Base-by-base conservation (phyloP, 2,797 vertebrate species). In the Anguilla pacifica region DNA sequence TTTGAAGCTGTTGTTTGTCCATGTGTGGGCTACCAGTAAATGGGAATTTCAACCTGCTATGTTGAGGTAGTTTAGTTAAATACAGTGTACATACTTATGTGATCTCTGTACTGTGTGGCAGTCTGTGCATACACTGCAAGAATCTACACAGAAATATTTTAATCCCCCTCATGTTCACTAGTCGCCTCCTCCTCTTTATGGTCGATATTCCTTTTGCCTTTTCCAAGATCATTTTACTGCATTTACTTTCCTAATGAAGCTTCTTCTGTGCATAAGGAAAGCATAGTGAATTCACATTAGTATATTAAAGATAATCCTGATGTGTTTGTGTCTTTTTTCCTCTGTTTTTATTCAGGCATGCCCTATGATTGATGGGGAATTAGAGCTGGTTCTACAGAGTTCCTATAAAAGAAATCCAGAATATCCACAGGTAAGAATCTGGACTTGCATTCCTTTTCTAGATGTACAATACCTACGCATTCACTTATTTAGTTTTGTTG, bases 281-380 rank as follows among this genome's bases (percentile, higher is more conserved):
- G 31, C 64, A 77, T 77, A 39, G 72, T 64, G 77, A 51, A 55
- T 57, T 31, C 19, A 5, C 28, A 2, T 4, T 51, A 53, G 39
- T 86, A 3, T 79, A 39, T 79, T 31, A 79, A 39, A 70, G 67
- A 28, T 35, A 0, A 43, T 79, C 11, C 13, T 53, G 28, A 11
- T 51, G 17, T 53, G 51, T n/a, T 83, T 61, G 7, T 85, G 55
- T 64, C 46, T 67, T 35, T 84, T 57, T 39, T 31, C 7, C 22
- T 93, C 90, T 90, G 92, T 92, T 89, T 35, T 49, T 67, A 91
- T 91, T 85, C 88, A 96, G 96, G 94, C 89, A 85, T 88, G 84
- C 89, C 92, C 89, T 92, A 92, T 95, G 95, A 96, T 97, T 94
- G 95, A 96, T 96, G 95, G 96, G 92, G 95, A 96, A 93, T 94